Percentiles rank a stretch among this genome's conserved stretches.
Conservation (phyloP, 2,113 vertebrate species). For the Tauraco erythrolophus region DNA sequence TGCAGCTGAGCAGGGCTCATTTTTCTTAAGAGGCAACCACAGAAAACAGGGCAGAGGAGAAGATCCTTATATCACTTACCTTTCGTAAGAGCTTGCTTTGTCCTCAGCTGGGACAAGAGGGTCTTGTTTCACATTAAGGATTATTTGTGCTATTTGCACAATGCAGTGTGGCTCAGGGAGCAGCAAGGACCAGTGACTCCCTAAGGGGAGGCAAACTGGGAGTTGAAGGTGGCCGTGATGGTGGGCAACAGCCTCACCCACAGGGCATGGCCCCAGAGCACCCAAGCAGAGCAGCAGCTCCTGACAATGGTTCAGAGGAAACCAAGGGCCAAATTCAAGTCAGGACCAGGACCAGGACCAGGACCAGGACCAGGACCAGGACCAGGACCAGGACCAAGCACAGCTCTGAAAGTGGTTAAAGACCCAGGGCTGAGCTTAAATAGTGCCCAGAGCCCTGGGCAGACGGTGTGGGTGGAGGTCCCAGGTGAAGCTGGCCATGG, state of each 20-base stretch:
- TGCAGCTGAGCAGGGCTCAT: not conserved
- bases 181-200: not conserved
- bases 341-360: not conserved
- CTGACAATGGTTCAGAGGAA: not conserved
- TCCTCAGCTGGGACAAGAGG: not conserved
- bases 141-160: accelerated
- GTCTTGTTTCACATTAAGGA: accelerated
- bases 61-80: not conserved
- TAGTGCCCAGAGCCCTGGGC: not conserved
- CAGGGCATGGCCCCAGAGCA: accelerated
- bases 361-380: no score
- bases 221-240: accelerated
- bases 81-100: accelerated
- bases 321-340: not conserved
- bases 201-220: not conserved
- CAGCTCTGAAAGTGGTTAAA: accelerated
- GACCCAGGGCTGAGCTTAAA: not conserved
- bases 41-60: accelerated
- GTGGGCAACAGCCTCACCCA: no score
- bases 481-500: not conserved
- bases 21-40: not conserved
- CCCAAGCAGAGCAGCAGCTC: not conserved
- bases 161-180: accelerated
- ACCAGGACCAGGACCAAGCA: not conserved
- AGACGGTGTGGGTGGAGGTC: not conserved